Evolutionary conservation across 2,888 invertebrate species (phyloP).

Genomic region (Heliconius hortense): DNA sequence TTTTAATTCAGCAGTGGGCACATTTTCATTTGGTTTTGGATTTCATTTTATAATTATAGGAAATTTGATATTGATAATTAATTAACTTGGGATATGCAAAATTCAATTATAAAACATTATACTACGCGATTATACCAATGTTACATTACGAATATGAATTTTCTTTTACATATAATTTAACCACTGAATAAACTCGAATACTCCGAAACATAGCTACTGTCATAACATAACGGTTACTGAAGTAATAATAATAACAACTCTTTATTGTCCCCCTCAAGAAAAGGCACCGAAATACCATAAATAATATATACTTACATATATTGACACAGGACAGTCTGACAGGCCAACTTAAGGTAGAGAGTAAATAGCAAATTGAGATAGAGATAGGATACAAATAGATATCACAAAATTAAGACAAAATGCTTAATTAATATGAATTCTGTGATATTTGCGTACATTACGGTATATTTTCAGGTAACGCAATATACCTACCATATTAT

Average conservation of each 20-base stretch:
- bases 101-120: neutral
- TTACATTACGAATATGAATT: neutral
- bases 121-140: neutral
- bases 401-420: neutral
- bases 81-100: neutral
- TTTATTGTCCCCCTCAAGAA: too few species aligned
- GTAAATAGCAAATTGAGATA: neutral
- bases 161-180: neutral
- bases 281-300: too few species aligned
- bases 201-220: too few species aligned
- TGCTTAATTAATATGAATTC: neutral
- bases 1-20: conserved; percentile 33
- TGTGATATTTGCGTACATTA: conserved; percentile 1
- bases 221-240: neutral
- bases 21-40: conserved; percentile 31
- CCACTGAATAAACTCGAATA: too few species aligned
- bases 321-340: neutral
- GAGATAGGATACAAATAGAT: neutral
- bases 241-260: too few species aligned
- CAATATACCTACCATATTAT: conserved; percentile 13
- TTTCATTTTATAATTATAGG: conserved; percentile 19
- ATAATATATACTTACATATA: neutral
- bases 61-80: conserved; percentile 15
- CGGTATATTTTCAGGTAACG: neutral
- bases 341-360: neutral